Evolutionary conservation across 1,140 invertebrate species (phyloP).

Genomic region (Drosophila setifemur): DNA sequence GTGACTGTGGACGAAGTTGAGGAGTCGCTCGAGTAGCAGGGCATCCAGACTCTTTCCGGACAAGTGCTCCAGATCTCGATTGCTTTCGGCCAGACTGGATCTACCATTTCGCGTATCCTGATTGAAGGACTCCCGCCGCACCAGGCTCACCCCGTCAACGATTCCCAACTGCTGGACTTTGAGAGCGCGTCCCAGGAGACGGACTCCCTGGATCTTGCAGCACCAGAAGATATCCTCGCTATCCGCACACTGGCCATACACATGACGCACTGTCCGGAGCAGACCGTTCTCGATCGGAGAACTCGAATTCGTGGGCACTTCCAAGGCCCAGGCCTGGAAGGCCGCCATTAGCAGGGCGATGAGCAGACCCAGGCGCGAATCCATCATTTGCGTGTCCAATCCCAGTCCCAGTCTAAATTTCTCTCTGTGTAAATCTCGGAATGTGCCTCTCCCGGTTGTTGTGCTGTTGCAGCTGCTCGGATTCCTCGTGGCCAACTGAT

Average conservation of each 20-base stretch:
- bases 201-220: constrained; percentile 87
- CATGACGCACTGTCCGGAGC: constrained; percentile 82
- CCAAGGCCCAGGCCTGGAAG: constrained; percentile 31
- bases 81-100: constrained; percentile 83
- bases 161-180: constrained; percentile 85
- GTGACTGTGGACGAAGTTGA: constrained; percentile 85
- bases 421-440: constrained; percentile 6
- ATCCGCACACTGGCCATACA: constrained; percentile 85
- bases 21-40: constrained; percentile 84
- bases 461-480: constrained; percentile 35
- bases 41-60: constrained; percentile 83
- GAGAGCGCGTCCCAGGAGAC: constrained; percentile 86
- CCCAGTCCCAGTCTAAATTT: constrained; percentile 6
- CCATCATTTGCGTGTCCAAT: constrained; percentile 49
- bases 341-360: constrained; percentile 53
- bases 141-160: constrained; percentile 85
- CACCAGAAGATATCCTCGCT: constrained; percentile 86
- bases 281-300: constrained; percentile 56
- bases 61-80: constrained; percentile 84
- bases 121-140: constrained; percentile 65
- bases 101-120: constrained; percentile 81
- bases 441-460: not conserved
- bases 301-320: constrained; percentile 6
- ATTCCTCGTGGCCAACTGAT: constrained; percentile 76
- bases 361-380: constrained; percentile 62